Conservation (phyloP, 2,113 vertebrate species). For the Cryptotis parvus region DNA sequence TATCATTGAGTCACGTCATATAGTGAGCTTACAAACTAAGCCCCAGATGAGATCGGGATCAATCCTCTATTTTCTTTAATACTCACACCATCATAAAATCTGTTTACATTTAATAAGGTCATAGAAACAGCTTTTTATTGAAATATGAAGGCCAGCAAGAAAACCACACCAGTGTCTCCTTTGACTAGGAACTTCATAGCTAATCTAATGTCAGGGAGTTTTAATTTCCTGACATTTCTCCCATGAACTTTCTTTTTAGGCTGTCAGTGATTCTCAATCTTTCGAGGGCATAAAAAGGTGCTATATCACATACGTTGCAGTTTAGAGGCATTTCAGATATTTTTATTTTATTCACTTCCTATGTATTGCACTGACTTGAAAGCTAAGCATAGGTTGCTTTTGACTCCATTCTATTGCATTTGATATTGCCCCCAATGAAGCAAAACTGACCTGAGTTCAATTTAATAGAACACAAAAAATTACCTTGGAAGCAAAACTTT, state of each 20-base stretch:
- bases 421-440: neutral
- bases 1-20: neutral
- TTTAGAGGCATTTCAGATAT: slow-evolving; percentile 11
- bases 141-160: neutral
- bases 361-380: neutral
- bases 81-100: neutral
- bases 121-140: neutral
- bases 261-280: neutral
- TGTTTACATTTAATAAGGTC: neutral
- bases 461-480: slow-evolving; percentile 7
- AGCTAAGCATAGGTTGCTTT: neutral
- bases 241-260: neutral
- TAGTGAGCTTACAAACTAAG: neutral
- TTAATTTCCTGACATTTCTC: neutral
- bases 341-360: slow-evolving; percentile 35
- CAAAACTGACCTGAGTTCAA: slow-evolving; percentile 22
- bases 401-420: neutral
- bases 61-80: neutral
- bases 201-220: neutral
- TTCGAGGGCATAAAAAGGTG: neutral
- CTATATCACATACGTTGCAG: neutral
- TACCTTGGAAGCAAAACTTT: neutral
- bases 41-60: neutral
- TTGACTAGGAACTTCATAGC: neutral
- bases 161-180: neutral